Evolutionary conservation across 30 jellyfish, hydroid and myxozoan species (phyloP), one percentile per base, ranked within the genome.

Genomic region (Chrysaora quinquecirrha): DNA sequence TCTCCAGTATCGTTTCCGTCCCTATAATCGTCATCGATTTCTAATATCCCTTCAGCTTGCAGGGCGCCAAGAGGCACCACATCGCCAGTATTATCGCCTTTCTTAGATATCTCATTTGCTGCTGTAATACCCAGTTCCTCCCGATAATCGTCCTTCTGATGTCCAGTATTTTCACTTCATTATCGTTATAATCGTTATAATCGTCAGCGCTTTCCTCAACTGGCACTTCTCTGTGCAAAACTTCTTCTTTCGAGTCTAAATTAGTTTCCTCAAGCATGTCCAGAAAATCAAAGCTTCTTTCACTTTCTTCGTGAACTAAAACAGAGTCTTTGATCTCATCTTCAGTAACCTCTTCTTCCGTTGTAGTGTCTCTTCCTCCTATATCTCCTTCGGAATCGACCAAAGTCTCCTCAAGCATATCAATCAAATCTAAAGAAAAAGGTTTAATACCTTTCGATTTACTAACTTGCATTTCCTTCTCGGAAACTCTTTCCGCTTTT

Each of bases 231-330:
- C 85, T 70, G 43, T 11, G 62, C 3, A 7, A 35, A 63, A 61
- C 92, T 35, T 82, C 85, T 62, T 82, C 92, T 14, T 60, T 69
- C 25, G 85, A 48, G 52, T 82, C 92, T 18, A 82, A 82, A 31
- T 82, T 82, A 22, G 92, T 68, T 46, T 82, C 92, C 23, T 82
- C 92, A 24, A 82, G 61, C 79, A 82, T 20, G 46, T 82, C 92
- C 21, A 82, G 73, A 47, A 82, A 71, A 47, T 62, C 62, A 52
- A 52, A 52, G 27, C 19, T 52, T 16, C 24, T 20, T 52, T 25
- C 29, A 2, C 68, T 52, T 52, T 52, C 68, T 52, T 52, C 68
- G 68, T 52, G 12, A 52, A 7, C 29, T 2, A 52, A 2, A 3
- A 52, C 2, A 25, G 27, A 52, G 12, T 52, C 68, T 10, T 16